Evolutionary conservation across 1,140 invertebrate species (phyloP).

Genomic region (Galendromus occidentalis): DNA sequence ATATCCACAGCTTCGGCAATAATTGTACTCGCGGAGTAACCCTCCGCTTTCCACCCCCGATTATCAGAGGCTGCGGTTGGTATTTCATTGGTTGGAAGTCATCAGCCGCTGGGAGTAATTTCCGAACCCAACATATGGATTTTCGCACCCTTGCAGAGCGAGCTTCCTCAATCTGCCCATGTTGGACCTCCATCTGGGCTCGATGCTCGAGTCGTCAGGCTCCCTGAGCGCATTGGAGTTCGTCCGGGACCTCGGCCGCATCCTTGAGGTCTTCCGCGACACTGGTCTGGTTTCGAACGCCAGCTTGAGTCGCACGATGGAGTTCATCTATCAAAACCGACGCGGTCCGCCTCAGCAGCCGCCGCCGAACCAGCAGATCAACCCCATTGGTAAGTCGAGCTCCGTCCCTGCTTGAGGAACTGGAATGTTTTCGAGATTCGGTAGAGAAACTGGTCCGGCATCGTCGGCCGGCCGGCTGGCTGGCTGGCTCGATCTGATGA

Average conservation of each 20-base stretch:
- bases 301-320: neutral
- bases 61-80: no score
- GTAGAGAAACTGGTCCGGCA: no score
- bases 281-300: neutral
- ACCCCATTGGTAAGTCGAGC: neutral
- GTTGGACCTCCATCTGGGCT: constrained; percentile 64
- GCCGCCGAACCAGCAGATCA: neutral
- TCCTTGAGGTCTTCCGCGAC: neutral
- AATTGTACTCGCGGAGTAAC: no score
- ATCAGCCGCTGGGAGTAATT: no score
- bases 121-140: no score
- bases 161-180: constrained; percentile 45
- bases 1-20: neutral
- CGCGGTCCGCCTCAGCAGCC: neutral
- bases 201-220: constrained; percentile 26
- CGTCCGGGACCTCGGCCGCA: neutral
- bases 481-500: no score
- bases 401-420: no score
- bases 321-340: neutral
- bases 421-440: no score
- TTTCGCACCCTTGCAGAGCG: constrained; percentile 20
- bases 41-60: no score
- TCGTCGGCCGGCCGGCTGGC: no score
- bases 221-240: constrained; percentile 12
- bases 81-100: no score